These are phyloP conservation scores for Dynastes tityus DNA, from an alignment of 2,888 invertebrate species.

Conservation along the genomic window DNA sequence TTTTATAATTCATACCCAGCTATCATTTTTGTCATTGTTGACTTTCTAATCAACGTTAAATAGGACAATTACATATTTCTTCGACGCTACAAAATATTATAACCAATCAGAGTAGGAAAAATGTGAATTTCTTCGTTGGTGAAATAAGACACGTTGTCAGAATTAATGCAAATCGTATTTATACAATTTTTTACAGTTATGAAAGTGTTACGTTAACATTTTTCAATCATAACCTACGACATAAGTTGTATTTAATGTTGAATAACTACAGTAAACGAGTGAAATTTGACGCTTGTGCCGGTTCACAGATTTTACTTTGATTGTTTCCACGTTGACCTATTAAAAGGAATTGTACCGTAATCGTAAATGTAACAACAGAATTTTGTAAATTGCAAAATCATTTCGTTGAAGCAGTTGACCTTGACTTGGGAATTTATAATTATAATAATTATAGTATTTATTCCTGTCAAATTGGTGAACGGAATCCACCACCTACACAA, in stretches of 20 bases:
- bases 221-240: conserved; percentile 35
- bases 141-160: neutral
- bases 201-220: conserved; percentile 43
- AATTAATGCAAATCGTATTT: conserved; percentile 19
- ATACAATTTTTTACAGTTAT: conserved; percentile 34
- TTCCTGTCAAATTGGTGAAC: conserved; percentile 20
- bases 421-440: conserved; percentile 16
- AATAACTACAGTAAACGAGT: conserved; percentile 28
- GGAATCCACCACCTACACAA: conserved; percentile 18
- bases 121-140: neutral
- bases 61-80: neutral
- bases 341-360: conserved; percentile 18
- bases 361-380: conserved; percentile 20
- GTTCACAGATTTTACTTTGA: conserved; percentile 39
- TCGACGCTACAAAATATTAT: neutral
- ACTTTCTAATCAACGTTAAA: neutral
- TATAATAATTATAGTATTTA: conserved; percentile 2
- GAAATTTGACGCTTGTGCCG: conserved; percentile 36
- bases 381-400: conserved; percentile 10
- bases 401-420: neutral
- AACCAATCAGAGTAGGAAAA: neutral
- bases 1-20: neutral
- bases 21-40: neutral
- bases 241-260: conserved; percentile 32
- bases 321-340: conserved; percentile 40